phyloP scores from a whole-genome alignment of 92 coral and sea anemone species.

The Epizoanthus stellaris region DNA sequence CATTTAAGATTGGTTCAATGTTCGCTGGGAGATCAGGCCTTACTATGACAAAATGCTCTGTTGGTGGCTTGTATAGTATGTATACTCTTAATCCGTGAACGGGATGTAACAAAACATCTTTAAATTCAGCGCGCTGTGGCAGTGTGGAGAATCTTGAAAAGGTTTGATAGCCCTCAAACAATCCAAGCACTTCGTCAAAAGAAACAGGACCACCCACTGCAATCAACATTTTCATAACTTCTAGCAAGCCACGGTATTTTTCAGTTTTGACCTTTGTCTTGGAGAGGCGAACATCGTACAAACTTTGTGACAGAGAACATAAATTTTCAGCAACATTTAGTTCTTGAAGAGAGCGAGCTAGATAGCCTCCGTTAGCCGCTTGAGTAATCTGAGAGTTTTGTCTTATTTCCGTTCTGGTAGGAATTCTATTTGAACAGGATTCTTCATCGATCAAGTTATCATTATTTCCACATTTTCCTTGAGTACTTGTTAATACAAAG shows the following conservation, averaged over 20 bases:
- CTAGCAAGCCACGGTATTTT: too few relatives aligned
- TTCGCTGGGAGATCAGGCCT: constrained; percentile 18
- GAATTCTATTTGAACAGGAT: too few relatives aligned
- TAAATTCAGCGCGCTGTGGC: constrained; percentile 19
- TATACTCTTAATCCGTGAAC: constrained; percentile 47
- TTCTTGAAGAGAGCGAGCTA: constrained; percentile 2
- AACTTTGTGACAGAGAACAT: not conserved
- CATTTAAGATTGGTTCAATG: constrained; percentile 18
- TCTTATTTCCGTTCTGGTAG: not conserved
- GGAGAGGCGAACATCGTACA: not conserved
- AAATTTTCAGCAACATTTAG: constrained; percentile 5
- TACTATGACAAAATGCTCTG: constrained; percentile 1
- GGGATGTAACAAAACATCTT: constrained; percentile 56
- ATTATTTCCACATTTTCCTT: not conserved
- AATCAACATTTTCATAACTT: too few relatives aligned
- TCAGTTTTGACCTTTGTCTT: too few relatives aligned
- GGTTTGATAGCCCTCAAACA: too few relatives aligned
- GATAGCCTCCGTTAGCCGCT: not conserved
- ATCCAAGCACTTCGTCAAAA: too few relatives aligned
- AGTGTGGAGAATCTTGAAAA: too few relatives aligned
- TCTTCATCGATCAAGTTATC: too few relatives aligned
- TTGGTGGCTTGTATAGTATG: constrained; percentile 28
- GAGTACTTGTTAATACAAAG: constrained; percentile 2
- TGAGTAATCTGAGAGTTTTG: not conserved
- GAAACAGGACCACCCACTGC: too few relatives aligned